Evolutionary conservation across 2,797 vertebrate species (phyloP).

Genomic region (Fistularia commersonii): DNA sequence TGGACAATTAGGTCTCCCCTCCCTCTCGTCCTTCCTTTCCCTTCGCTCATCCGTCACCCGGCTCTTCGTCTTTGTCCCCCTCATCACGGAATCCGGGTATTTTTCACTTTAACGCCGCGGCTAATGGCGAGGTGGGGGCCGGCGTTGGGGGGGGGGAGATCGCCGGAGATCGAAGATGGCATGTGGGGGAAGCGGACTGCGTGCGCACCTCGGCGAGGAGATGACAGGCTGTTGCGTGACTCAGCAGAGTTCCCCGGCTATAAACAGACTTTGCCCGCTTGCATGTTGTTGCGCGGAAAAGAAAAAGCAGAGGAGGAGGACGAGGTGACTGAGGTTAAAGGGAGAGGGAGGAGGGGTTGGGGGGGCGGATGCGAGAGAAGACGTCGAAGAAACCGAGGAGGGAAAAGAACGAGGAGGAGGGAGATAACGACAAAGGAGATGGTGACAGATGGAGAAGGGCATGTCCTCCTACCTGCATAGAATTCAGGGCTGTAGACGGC

Average conservation of each 20-base stretch:
- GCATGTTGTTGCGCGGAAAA: constrained; percentile 23
- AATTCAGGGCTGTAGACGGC: constrained; percentile 97
- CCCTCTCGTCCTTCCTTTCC: constrained; percentile 36
- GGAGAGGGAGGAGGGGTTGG: constrained; percentile 3
- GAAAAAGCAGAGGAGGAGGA: constrained; percentile 8
- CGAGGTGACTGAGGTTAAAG: constrained; percentile 15
- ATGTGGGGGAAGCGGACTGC: background rate
- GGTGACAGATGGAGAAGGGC: constrained; percentile 31
- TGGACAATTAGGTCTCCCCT: constrained; percentile 76
- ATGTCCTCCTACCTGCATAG: constrained; percentile 89
- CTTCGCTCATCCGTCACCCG: constrained; percentile 16
- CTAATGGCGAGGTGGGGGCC: constrained; percentile 38
- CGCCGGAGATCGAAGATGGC: constrained; percentile 20
- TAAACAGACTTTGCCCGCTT: constrained; percentile 28
- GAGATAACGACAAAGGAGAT: constrained; percentile 22
- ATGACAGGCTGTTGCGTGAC: constrained; percentile 20
- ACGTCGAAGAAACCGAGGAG: constrained; percentile 11
- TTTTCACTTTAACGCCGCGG: constrained; percentile 52
- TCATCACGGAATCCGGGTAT: constrained; percentile 56
- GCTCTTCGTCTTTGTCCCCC: constrained; percentile 19
- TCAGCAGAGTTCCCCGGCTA: constrained; percentile 28
- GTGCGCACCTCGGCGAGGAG: constrained; percentile 16
- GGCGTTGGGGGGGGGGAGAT: constrained; percentile 12
- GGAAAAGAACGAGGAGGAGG: constrained; percentile 14
- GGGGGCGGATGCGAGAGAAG: too few species aligned